Base-by-base conservation (phyloP, 2,797 vertebrate species). In the Otolemur crassicaudatus region DNA sequence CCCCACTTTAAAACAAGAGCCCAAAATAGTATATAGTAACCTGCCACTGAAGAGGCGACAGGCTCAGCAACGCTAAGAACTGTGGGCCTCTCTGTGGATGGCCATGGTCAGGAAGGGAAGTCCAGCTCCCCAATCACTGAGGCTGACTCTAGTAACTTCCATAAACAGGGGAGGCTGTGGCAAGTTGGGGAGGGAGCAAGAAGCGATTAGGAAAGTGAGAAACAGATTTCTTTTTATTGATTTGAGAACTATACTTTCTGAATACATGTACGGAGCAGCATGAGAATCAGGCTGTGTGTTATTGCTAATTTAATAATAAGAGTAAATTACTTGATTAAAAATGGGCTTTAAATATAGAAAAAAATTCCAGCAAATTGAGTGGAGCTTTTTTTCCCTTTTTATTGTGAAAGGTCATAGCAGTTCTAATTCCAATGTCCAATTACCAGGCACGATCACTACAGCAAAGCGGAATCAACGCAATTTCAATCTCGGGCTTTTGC, bases 241-340 rank as follows among this genome's bases (percentile, higher is more conserved):
- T 90, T 65, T 65, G 69, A 90, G 70, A 85, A 75, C 37, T 40
- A 81, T 92, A 65, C 81, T 82, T 65, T 81, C 75, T 75, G 83
- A 90, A 70, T 58, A 73, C 73, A 87, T 22, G 29, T 43, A n/a
- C 56, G 63, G 72, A 65, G n/a, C 34, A 53, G 46, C 22, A 16
- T 27, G 84, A 92, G 65, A 90, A 88, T 22, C 60, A 69, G 85
- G 79, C 61, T 86, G 70, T 37, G 58, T 53, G 63, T 16, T 79
- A 56, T 16, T 60, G 67, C 86, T 97, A 61, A 88, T 73, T 97
- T 95, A 56, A 91, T 67, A 90, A 94, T 69, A 95, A 83, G 81
- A 80, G 87, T 87, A 72, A 93, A 94, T 97, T n/a, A 82, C 90
- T 85, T 96, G 90, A 95, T 96, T 97, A 73, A 94, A 94, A 95